Evolutionary conservation across 2,888 invertebrate genomes (phyloP).

Genomic region (Drosophila neonasuta): DNA sequence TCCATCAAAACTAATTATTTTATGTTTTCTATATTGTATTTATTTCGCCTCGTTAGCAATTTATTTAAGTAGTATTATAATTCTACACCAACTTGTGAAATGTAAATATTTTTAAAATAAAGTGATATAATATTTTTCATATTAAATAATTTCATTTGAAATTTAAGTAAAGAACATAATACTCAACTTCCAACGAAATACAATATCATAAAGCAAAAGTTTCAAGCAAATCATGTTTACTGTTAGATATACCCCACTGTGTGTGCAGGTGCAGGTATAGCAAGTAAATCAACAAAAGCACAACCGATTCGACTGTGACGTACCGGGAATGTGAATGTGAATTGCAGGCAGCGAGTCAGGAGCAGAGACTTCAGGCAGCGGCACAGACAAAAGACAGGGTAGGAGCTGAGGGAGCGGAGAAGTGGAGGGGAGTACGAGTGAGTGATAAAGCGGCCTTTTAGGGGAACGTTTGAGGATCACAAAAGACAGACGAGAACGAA

Average conservation of each 20-base stretch:
- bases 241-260: constrained; percentile 13
- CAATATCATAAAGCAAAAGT: neutral
- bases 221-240: neutral
- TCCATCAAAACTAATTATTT: too few relatives aligned
- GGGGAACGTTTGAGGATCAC: constrained; percentile 64
- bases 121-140: too few relatives aligned
- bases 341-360: constrained; percentile 35
- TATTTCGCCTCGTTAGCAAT: too few relatives aligned
- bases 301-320: constrained; percentile 66
- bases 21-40: too few relatives aligned
- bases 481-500: constrained; percentile 40
- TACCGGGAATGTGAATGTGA: constrained; percentile 59
- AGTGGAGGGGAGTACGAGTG: constrained; percentile 1
- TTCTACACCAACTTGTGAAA: too few relatives aligned
- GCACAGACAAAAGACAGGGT: constrained; percentile 16
- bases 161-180: too few relatives aligned
- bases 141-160: too few relatives aligned
- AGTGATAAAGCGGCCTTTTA: constrained; percentile 53
- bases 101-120: too few relatives aligned
- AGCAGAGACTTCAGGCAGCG: constrained; percentile 1
- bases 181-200: too few relatives aligned
- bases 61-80: too few relatives aligned
- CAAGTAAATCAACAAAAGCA: constrained; percentile 51
- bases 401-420: neutral
- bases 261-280: neutral